These are phyloP conservation scores for Drosophila tani DNA, from an alignment of 1,140 invertebrate species.

Conservation along the genomic window DNA sequence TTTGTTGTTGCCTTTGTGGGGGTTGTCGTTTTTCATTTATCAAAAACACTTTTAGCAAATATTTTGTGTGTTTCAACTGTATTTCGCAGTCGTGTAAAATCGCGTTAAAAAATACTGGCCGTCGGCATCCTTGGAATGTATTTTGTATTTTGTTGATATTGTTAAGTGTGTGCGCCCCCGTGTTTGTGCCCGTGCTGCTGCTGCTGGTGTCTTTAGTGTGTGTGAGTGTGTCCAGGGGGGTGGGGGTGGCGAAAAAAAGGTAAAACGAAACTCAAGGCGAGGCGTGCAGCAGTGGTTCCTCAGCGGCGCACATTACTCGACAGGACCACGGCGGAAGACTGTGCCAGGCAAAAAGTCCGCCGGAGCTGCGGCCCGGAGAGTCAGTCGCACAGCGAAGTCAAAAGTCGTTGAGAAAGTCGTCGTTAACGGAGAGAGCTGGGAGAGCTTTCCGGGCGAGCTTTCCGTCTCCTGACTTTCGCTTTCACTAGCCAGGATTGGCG, in stretches of 20 bases:
- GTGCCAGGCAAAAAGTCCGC: slow-evolving; percentile 59
- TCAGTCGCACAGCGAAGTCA: slow-evolving; percentile 46
- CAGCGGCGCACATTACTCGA: slow-evolving; percentile 76
- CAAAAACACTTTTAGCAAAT: slow-evolving; percentile 75
- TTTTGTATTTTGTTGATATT: slow-evolving; percentile 44
- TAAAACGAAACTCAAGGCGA: slow-evolving; percentile 72
- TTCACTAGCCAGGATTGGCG: slow-evolving; percentile 32
- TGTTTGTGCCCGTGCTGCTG: slow-evolving; percentile 19
- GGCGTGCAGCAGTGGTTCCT: slow-evolving; percentile 66
- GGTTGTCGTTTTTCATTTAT: slow-evolving; percentile 46
- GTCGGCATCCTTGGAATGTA: slow-evolving; percentile 27
- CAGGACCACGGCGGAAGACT: slow-evolving; percentile 78
- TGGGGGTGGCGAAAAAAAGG: slow-evolving; percentile 60
- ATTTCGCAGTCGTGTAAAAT: slow-evolving; percentile 51
- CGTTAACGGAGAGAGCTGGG: slow-evolving; percentile 1
- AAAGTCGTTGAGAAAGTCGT: slow-evolving; percentile 25
- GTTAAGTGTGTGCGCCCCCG: slow-evolving; percentile 29
- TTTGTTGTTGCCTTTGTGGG: slow-evolving; percentile 24
- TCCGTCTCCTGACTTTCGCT: slow-evolving; percentile 54
- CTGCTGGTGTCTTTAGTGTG: slow-evolving; percentile 22
- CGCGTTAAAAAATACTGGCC: slow-evolving; percentile 53
- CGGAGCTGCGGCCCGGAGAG: slow-evolving; percentile 35
- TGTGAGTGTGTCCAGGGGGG: slow-evolving; percentile 27
- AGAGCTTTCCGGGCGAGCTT: slow-evolving; percentile 31
- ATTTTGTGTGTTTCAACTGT: slow-evolving; percentile 38